Evolutionary conservation across 2,888 invertebrate genomes (phyloP), one percentile per base, ranked within the genome.

Genomic region (Dynastes hyllus): DNA sequence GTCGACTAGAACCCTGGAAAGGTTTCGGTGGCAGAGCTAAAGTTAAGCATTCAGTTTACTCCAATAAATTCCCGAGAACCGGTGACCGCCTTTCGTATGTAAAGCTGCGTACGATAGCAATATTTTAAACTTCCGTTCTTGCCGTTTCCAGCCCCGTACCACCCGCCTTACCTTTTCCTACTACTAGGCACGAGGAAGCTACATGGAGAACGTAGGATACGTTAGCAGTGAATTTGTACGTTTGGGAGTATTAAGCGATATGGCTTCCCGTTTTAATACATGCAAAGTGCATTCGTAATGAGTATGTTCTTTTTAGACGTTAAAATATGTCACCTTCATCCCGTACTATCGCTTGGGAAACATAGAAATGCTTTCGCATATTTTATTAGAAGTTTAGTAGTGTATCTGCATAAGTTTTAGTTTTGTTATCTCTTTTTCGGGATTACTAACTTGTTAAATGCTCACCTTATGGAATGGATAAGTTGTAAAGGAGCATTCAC

Each of bases 31-130:
- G 32, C 63, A n/a, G 9, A 29, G 69, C 27, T 69, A 69, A 78
- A 67, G 73, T 81, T 79, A 81, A 80, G 79, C 81, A 81, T 83
- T 80, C 81, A 75, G 77, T 58, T 58, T 58, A 29, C 81, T 82
- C 82, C 83, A 83, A 86, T 86, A 86, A 86, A 86, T 22, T 86
- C 85, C 83, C 81, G 79, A 76, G 78, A 81, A 84, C 83, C 84
- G 63, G 63, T 63, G 82, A 83, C 85, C 85, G 84, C 85, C 85
- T 83, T 85, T 85, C 83, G 85, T 85, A 86, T 86, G 86, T 86
- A 85, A 86, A 85, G 85, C 84, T 85, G 85, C 85, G 85, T 84
- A 83, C 82, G 83, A 79, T 83, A 78, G 83, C 81, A 81, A 85
- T 85, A 85, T 86, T 85, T 86, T 82, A 85, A 83, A 69, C 55